phyloP scores from a whole-genome alignment of 2,113 vertebrate species.

The Lepidothrix coronata region DNA sequence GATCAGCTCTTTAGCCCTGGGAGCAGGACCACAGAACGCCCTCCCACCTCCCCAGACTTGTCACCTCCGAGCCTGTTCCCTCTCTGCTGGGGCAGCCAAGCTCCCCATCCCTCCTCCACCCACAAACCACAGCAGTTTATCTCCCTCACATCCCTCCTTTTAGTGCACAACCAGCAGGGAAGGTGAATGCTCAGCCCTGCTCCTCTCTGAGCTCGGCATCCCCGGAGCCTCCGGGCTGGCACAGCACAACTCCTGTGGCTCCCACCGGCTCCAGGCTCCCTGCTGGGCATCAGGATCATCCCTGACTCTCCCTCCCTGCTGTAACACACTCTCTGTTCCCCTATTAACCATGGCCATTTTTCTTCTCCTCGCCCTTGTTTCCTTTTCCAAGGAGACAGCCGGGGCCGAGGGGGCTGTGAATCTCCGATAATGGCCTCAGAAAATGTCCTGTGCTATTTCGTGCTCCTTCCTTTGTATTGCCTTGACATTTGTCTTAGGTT shows the following conservation, averaged over 20 bases:
- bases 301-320: background rate
- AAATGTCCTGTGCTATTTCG: background rate
- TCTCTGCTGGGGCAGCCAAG: background rate
- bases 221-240: accelerated
- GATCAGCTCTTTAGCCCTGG: background rate
- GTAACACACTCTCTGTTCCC: accelerated
- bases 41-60: background rate
- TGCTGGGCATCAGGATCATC: accelerated
- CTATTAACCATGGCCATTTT: accelerated
- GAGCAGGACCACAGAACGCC: background rate
- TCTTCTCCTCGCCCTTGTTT: background rate
- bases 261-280: accelerated
- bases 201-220: background rate
- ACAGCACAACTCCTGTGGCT: accelerated
- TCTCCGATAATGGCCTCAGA: background rate
- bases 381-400: background rate
- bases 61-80: background rate
- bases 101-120: background rate
- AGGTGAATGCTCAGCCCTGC: accelerated
- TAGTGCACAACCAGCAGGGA: background rate
- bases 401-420: background rate
- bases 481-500: background rate
- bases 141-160: background rate
- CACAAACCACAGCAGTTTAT: accelerated
- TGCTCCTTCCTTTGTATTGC: background rate